A percentile compares a stretch with the other conserved stretches of the same genome.
These are phyloP conservation scores for Harpalus rufipes DNA, from an alignment of 2,888 invertebrate genomes.

Conservation along the genomic window DNA sequence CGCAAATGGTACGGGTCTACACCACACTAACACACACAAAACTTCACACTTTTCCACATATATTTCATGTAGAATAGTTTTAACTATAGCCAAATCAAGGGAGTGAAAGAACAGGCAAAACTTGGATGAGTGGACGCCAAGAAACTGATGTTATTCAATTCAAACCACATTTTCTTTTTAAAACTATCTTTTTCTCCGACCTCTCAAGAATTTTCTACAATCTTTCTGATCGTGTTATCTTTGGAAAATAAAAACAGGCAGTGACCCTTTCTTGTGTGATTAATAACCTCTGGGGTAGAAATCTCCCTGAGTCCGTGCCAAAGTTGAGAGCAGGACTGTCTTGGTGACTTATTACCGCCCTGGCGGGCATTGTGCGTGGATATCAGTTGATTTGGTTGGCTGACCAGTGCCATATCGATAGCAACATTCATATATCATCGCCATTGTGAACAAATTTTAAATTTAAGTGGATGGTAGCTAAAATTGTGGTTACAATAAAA, in stretches of 20 bases:
- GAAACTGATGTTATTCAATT: no score
- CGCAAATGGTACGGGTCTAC: conserved; percentile 14
- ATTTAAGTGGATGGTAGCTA: background rate
- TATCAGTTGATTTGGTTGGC: background rate
- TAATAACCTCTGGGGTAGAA: background rate
- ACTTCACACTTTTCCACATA: background rate
- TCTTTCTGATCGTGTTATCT: background rate
- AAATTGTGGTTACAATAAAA: background rate
- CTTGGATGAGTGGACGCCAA: background rate
- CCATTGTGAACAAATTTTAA: background rate
- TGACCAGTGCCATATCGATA: conserved; percentile 5
- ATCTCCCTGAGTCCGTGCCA: background rate
- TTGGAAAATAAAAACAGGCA: background rate
- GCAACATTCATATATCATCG: background rate
- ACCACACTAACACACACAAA: background rate
- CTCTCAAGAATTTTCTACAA: background rate
- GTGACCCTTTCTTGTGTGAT: background rate
- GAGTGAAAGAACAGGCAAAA: background rate
- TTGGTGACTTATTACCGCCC: conserved; percentile 27
- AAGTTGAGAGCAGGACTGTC: background rate
- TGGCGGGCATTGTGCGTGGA: conserved; percentile 24
- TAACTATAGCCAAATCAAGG: background rate
- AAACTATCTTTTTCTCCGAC: background rate
- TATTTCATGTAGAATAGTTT: background rate
- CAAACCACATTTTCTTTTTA: no score